Evolutionary conservation across 2,797 vertebrate species (phyloP).

Genomic region (Fistularia tabacaria): DNA sequence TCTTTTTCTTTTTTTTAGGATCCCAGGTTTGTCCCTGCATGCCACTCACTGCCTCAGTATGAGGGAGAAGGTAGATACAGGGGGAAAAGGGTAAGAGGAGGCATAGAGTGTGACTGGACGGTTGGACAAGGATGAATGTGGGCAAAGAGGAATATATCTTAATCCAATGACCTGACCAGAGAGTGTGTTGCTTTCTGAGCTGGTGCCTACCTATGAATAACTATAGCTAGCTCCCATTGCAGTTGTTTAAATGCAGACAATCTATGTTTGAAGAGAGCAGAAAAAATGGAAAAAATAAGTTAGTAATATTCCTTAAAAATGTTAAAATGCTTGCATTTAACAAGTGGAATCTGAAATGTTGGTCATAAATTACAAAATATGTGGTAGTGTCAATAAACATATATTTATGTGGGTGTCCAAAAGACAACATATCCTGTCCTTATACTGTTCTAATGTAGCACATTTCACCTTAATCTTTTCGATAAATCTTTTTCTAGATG

Average conservation of each 20-base stretch:
- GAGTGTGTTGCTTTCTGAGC: conserved; percentile 55
- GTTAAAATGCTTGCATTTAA: too few relatives aligned
- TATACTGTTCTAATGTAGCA: too few relatives aligned
- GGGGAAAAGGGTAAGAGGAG: conserved; percentile 58
- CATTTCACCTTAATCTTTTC: too few relatives aligned
- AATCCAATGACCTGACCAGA: conserved; percentile 64
- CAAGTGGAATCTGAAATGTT: too few relatives aligned
- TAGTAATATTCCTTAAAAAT: neutral
- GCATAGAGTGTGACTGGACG: conserved; percentile 56
- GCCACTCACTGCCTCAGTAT: conserved; percentile 52
- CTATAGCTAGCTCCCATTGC: conserved; percentile 34
- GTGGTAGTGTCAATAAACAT: too few relatives aligned
- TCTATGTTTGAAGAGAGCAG: conserved; percentile 17
- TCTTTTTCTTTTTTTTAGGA: conserved; percentile 49
- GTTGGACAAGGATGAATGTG: conserved; percentile 77
- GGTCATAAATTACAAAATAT: too few relatives aligned
- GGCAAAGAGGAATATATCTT: conserved; percentile 64
- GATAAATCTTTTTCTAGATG: too few relatives aligned
- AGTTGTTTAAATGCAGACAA: conserved; percentile 35
- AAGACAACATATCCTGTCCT: too few relatives aligned
- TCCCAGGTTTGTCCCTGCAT: conserved; percentile 65
- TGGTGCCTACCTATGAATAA: conserved; percentile 64
- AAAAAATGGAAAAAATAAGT: conserved; percentile 2
- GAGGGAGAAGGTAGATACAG: conserved; percentile 49
- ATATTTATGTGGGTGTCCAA: too few relatives aligned